phyloP scores from a whole-genome alignment of 2,888 invertebrate genomes.

The Scelioninae gen. 2 region DNA sequence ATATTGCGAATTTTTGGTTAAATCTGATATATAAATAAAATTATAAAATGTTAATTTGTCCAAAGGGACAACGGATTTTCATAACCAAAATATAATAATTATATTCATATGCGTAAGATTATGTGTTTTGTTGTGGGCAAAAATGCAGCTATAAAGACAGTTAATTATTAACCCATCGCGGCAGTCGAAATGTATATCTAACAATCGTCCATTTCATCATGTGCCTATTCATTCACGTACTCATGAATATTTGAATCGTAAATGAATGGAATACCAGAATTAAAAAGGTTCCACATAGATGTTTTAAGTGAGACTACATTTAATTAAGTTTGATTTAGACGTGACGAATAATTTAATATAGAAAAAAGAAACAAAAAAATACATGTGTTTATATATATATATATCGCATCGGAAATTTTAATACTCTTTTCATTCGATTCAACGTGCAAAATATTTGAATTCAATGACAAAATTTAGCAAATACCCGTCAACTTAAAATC shows the following conservation, averaged over 20 bases:
- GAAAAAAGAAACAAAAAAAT: too few species aligned
- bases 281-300: constrained; percentile 25
- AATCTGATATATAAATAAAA: neutral
- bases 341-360: constrained; percentile 22
- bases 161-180: constrained; percentile 26
- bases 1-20: neutral
- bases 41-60: constrained; percentile 9
- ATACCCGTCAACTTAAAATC: too few species aligned
- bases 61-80: neutral
- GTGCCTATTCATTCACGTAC: constrained; percentile 31
- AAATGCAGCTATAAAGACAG: constrained; percentile 6
- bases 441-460: too few species aligned
- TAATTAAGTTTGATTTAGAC: constrained; percentile 25
- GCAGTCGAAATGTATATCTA: constrained; percentile 17
- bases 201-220: constrained; percentile 31
- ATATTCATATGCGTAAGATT: neutral
- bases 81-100: neutral
- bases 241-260: constrained; percentile 31
- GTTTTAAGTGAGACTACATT: constrained; percentile 21
- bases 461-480: too few species aligned
- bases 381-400: too few species aligned
- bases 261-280: constrained; percentile 28
- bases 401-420: too few species aligned
- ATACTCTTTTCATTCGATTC: too few species aligned
- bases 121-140: neutral